Evolutionary conservation across 53 echinoderm and acorn worm species (phyloP), one percentile per base, ranked within the genome.

Genomic region (Mesocentrotus franciscanus): DNA sequence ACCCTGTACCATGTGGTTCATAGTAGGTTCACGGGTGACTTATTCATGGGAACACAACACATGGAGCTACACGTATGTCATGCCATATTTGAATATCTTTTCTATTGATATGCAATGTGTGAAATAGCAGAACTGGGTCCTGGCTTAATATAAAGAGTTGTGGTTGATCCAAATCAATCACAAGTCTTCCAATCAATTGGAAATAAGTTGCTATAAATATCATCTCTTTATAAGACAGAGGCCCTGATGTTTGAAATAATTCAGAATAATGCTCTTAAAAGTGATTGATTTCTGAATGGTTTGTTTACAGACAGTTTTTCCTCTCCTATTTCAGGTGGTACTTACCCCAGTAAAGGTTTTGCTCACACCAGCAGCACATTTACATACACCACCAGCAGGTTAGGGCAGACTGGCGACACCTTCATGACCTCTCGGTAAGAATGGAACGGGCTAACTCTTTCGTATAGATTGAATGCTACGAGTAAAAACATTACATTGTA

Each of bases 351-450:
- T 90, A 98, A 97, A 78, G 97, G 98, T 68, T 98, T 95, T 96
- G 97, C 96, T 27, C 96, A 95, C 20, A 96, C 98, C 29, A 96
- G 96, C 79, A 95, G 96, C 35, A 97, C 97, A 18, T 98, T 96
- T 92, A 98, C 98, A n/a, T 98, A 97, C 92, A 98, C 98, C 57
- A 98, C 97, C 18, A 98, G 98, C 92, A 97, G 97, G 85, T 96
- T 97, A n/a, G 97, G 96, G 9, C 96, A 98, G 29, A 90, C 96
- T 66, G 98, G 96, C 57, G 95, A 97, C 90, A 97, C 98, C 9
- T 93, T 95, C 27, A 90, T 98, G 49, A 96, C 98, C 15, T 93
- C 97, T 42, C 97, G 95, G 98, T 98, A 94, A 97, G 95, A 91
- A 79, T 93, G 17, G 68, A 32, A 90, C 60, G 11, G 18, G 10